phyloP scores from a whole-genome alignment of 2,797 vertebrate species.

The Gambelia wislizenii region DNA sequence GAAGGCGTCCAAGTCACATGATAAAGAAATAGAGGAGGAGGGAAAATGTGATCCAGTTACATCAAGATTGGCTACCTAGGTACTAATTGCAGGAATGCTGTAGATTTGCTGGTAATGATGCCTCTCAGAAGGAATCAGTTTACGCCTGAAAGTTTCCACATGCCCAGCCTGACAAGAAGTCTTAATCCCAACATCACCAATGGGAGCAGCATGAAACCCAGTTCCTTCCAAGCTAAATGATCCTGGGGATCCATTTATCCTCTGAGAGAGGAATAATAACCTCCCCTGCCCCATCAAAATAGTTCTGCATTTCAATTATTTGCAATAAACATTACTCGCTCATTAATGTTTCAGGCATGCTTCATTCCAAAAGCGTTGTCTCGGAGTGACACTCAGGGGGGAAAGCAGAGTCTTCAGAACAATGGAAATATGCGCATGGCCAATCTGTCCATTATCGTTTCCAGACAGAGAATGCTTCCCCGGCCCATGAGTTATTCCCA shows the following conservation, averaged over 20 bases:
- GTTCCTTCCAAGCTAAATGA: constrained; percentile 29
- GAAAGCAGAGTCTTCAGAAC: background rate
- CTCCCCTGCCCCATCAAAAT: background rate
- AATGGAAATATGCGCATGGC: background rate
- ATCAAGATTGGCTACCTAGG: background rate
- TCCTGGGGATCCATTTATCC: background rate
- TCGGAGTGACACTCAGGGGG: constrained; percentile 5
- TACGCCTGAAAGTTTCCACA: constrained; percentile 54
- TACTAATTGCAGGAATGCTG: constrained; percentile 25
- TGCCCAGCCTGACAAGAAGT: constrained; percentile 48
- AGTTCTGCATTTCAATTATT: constrained; percentile 28
- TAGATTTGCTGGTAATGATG: constrained; percentile 63
- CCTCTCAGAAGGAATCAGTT: constrained; percentile 55
- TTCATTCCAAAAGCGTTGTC: background rate
- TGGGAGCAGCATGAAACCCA: constrained; percentile 36
- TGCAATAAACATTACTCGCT: constrained; percentile 19
- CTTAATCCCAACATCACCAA: constrained; percentile 62
- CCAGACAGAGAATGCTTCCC: background rate
- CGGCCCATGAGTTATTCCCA: background rate
- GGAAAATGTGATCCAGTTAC: background rate
- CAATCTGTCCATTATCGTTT: background rate
- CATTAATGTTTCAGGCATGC: constrained; percentile 9
- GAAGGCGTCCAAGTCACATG: constrained; percentile 50
- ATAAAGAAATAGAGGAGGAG: constrained; percentile 15
- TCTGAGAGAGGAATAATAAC: background rate